phyloP scores from a whole-genome alignment of 2,113 vertebrate species.

The Columba livia region DNA sequence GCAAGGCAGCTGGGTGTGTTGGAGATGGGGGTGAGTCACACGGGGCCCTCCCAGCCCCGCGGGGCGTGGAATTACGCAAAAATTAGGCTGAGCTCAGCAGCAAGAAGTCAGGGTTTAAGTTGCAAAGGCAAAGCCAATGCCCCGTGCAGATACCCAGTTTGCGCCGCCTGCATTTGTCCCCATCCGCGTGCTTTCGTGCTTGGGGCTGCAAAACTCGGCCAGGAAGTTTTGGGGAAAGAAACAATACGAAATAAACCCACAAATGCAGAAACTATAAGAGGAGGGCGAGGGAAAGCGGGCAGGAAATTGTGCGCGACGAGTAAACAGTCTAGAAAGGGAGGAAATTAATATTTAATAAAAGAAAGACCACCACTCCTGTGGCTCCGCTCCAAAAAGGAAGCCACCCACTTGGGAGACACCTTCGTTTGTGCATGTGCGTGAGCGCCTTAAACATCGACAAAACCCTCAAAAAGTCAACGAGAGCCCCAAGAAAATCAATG shows the following conservation, averaged over 20 bases:
- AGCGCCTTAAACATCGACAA: background rate
- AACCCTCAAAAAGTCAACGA: too few species aligned
- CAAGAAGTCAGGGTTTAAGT: too few species aligned
- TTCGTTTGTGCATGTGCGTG: rapidly evolving
- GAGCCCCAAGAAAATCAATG: too few species aligned
- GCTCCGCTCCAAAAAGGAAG: background rate
- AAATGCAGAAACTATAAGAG: background rate
- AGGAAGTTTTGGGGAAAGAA: background rate
- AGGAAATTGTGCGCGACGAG: background rate
- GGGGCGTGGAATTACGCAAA: background rate
- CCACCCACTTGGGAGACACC: background rate
- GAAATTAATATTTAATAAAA: background rate
- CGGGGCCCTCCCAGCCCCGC: background rate
- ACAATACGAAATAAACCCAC: background rate
- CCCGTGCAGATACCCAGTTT: background rate
- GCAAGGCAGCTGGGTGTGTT: background rate
- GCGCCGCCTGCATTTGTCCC: background rate
- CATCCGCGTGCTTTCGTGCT: rapidly evolving
- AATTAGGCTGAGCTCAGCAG: background rate
- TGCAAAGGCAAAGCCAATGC: background rate
- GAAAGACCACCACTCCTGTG: background rate
- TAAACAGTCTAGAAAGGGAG: background rate
- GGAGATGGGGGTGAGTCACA: background rate
- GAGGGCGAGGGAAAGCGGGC: background rate
- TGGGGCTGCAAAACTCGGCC: background rate